These are phyloP conservation scores for Microtus ochrogaster DNA, from an alignment of 2,113 vertebrate genomes.

Conservation along the genomic window DNA sequence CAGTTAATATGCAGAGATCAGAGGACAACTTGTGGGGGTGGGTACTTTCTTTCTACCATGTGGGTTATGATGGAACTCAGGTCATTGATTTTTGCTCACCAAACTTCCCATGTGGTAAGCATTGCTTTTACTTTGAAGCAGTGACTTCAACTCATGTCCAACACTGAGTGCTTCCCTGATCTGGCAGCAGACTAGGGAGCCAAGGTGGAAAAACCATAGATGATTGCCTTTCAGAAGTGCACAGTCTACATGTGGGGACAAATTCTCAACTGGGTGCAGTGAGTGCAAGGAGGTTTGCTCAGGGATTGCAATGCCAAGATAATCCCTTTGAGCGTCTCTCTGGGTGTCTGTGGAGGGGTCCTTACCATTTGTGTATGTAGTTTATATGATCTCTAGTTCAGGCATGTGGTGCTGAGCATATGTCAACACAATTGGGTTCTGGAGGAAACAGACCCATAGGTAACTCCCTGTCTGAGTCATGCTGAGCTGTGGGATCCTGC, in stretches of 20 bases:
- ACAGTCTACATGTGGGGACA: background rate
- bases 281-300: too few species aligned
- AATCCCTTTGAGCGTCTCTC: accelerated
- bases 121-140: background rate
- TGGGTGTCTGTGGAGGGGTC: too few species aligned
- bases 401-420: background rate
- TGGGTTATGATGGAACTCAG: background rate
- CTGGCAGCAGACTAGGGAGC: background rate
- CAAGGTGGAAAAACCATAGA: background rate
- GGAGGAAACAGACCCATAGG: background rate
- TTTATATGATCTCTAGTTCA: background rate
- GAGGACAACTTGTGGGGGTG: background rate
- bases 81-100: background rate
- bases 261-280: too few species aligned
- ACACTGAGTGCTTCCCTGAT: too few species aligned
- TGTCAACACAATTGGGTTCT: background rate
- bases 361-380: too few species aligned
- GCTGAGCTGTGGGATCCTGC: background rate
- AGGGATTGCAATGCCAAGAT: background rate
- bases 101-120: too few species aligned
- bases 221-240: background rate
- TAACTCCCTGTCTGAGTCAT: background rate
- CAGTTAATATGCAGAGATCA: too few species aligned
- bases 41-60: background rate
- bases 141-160: background rate